Conservation (phyloP, 2,113 vertebrate species). For the Nipponia nippon region DNA sequence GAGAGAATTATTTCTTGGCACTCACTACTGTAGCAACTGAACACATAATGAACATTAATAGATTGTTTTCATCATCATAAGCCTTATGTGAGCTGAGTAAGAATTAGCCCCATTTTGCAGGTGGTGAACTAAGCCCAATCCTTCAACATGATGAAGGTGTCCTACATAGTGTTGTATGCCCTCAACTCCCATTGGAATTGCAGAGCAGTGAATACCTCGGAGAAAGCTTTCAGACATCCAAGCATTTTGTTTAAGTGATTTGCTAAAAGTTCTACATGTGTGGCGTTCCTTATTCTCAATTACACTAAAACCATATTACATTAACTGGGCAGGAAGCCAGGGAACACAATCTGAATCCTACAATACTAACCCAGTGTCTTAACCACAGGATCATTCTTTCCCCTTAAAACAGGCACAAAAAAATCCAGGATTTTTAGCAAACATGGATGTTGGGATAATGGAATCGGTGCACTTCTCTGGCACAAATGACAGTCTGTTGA, state of each 20-base stretch:
- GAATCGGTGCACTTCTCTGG: not conserved
- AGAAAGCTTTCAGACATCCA: constrained; percentile 45
- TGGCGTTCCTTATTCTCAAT: constrained; percentile 8
- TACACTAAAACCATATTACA: constrained; percentile 11
- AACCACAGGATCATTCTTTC: not conserved
- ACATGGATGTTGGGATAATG: not conserved
- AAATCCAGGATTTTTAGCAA: not conserved
- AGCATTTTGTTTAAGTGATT: constrained; percentile 32
- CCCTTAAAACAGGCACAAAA: not conserved
- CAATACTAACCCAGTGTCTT: not conserved
- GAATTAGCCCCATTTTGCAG: constrained; percentile 52
- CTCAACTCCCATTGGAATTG: not conserved
- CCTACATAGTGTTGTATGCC: not conserved
- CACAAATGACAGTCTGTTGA: not conserved
- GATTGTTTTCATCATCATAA: constrained; percentile 60
- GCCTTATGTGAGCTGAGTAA: constrained; percentile 39
- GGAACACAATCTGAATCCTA: not conserved
- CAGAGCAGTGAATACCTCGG: not conserved
- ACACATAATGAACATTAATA: constrained; percentile 65
- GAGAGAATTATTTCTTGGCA: constrained; percentile 50
- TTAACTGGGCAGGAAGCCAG: constrained; percentile 32
- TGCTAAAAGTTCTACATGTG: constrained; percentile 14
- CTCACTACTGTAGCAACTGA: constrained; percentile 25
- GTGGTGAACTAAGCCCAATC: constrained; percentile 42
- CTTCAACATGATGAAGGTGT: constrained; percentile 36